phyloP scores from a whole-genome alignment of 2,797 vertebrate species.

The Alectoris magna region DNA sequence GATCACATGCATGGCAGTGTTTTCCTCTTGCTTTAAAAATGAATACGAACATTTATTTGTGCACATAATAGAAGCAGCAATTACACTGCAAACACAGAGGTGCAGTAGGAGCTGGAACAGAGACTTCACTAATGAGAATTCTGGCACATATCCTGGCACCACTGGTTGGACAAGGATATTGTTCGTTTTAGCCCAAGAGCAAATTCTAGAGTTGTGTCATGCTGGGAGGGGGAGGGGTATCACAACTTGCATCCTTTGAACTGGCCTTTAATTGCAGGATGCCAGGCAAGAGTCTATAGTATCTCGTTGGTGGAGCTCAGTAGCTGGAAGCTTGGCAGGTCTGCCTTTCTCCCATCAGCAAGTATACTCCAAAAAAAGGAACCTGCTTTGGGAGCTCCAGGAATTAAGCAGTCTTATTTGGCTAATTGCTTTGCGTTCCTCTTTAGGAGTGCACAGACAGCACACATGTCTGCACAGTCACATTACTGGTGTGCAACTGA shows the following conservation, averaged over 20 bases:
- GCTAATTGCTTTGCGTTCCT: not conserved
- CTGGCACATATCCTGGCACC: constrained; percentile 53
- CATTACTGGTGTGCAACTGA: rapidly evolving
- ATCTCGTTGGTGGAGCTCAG: not conserved
- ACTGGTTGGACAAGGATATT: constrained; percentile 64
- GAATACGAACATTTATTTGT: not conserved
- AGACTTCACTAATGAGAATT: constrained; percentile 41
- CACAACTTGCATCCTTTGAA: not conserved
- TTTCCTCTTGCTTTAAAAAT: not conserved
- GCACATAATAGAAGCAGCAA: not conserved
- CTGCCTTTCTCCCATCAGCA: constrained; percentile 1
- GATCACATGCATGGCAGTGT: not conserved
- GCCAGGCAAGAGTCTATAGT: constrained; percentile 13
- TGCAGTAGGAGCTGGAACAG: not conserved
- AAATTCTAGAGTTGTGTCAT: constrained; percentile 46
- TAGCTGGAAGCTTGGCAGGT: constrained; percentile 51
- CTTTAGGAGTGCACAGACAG: rapidly evolving
- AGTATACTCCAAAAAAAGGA: not conserved
- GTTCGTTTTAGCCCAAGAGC: constrained; percentile 52
- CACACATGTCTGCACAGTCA: rapidly evolving
- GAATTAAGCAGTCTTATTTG: not conserved
- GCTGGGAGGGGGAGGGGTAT: constrained; percentile 34
- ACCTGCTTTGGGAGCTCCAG: not conserved
- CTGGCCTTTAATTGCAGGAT: constrained; percentile 37
- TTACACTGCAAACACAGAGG: rapidly evolving